Percentiles rank a stretch among this genome's conserved stretches.
These are phyloP conservation scores for Budorcas taxicolor DNA, from an alignment of 2,113 vertebrate species.

Conservation along the genomic window DNA sequence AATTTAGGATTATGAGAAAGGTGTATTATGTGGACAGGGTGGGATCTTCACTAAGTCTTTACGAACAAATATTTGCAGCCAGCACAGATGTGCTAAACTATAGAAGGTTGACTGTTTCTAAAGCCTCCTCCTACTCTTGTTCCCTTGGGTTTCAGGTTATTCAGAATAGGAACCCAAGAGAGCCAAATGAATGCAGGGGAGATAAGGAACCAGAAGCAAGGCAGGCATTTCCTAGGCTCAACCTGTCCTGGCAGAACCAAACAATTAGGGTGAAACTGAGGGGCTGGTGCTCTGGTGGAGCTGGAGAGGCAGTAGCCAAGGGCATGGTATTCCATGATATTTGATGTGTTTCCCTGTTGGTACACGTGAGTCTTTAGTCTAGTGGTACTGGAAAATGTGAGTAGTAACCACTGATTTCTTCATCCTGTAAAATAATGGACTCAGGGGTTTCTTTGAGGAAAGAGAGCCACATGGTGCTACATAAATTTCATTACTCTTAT, in stretches of 20 bases:
- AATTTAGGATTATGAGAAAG: conserved; percentile 28
- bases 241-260: background rate
- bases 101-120: background rate
- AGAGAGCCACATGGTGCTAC: conserved; percentile 35
- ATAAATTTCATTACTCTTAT: conserved; percentile 65
- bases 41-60: background rate
- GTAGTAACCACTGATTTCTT: background rate
- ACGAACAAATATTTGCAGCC: background rate
- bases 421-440: conserved; percentile 16
- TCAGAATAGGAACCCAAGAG: background rate
- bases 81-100: background rate
- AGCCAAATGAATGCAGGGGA: background rate
- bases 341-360: background rate
- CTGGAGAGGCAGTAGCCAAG: background rate
- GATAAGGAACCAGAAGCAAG: background rate
- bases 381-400: background rate
- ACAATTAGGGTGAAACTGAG: background rate
- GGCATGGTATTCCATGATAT: background rate
- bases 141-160: background rate
- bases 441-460: conserved; percentile 46
- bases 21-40: background rate
- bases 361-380: background rate
- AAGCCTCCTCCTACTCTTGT: background rate
- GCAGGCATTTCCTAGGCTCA: background rate
- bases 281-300: background rate